Evolutionary conservation across 2,888 invertebrate species (phyloP).

Genomic region (Cephus spinipes): DNA sequence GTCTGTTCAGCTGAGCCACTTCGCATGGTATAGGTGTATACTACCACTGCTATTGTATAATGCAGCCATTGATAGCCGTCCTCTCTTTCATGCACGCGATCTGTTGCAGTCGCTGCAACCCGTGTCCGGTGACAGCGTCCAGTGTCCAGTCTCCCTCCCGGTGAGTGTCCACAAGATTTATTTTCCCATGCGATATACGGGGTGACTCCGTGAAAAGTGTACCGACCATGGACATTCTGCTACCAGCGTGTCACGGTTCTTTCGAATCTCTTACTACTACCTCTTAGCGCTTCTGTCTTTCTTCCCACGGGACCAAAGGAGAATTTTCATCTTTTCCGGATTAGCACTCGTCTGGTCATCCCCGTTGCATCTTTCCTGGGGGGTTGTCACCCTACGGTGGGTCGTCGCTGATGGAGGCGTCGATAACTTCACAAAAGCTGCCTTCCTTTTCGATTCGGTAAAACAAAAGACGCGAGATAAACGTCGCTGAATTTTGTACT

Average conservation of each 20-base stretch:
- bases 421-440: neutral
- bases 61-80: slow-evolving; percentile 64
- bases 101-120: slow-evolving; percentile 61
- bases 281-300: too few relatives aligned
- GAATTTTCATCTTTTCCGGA: too few relatives aligned
- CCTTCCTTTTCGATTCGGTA: neutral
- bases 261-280: too few relatives aligned
- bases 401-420: too few relatives aligned
- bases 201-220: slow-evolving; percentile 49
- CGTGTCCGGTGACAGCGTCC: slow-evolving; percentile 65
- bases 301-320: too few relatives aligned
- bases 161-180: slow-evolving; percentile 64
- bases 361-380: neutral
- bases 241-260: too few relatives aligned
- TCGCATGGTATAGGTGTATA: slow-evolving; percentile 14
- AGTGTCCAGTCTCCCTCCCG: slow-evolving; percentile 58
- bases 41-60: slow-evolving; percentile 55
- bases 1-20: slow-evolving; percentile 1
- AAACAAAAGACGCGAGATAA: neutral
- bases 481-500: neutral
- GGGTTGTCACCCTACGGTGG: too few relatives aligned
- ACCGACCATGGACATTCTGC: neutral
- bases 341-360: too few relatives aligned
- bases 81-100: slow-evolving; percentile 64
- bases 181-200: slow-evolving; percentile 62